These are phyloP conservation scores for Odocoileus virginianus DNA, from an alignment of 2,113 vertebrate genomes.

Conservation along the genomic window DNA sequence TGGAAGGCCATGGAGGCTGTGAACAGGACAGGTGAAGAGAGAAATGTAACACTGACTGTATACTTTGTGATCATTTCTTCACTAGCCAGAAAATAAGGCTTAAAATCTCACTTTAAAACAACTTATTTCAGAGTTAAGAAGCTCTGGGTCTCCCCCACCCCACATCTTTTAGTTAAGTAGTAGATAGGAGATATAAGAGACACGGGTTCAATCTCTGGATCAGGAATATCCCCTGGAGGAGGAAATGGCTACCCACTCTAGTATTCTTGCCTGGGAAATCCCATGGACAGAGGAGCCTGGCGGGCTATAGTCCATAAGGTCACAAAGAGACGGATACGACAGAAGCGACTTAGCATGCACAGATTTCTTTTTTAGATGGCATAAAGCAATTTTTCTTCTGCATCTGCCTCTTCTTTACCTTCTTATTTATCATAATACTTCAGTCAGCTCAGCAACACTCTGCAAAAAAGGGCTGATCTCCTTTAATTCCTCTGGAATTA, in stretches of 20 bases:
- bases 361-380: slow-evolving; percentile 57
- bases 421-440: slow-evolving; percentile 73
- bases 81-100: slow-evolving; percentile 22
- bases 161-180: slow-evolving; percentile 21
- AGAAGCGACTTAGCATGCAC: neutral
- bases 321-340: neutral
- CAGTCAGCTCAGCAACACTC: slow-evolving; percentile 47
- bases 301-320: neutral
- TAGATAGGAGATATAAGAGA: neutral
- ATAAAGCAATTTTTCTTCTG: slow-evolving; percentile 50
- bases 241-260: neutral
- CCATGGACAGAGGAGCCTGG: neutral
- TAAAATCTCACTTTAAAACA: slow-evolving; percentile 51
- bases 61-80: neutral
- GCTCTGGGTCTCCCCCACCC: slow-evolving; percentile 24
- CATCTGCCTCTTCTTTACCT: slow-evolving; percentile 69
- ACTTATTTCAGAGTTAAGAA: slow-evolving; percentile 51
- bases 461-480: slow-evolving; percentile 63
- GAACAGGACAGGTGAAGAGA: neutral
- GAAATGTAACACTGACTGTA: rapidly evolving
- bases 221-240: neutral
- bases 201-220: neutral
- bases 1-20: neutral
- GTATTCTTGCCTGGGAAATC: neutral
- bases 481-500: slow-evolving; percentile 81